These are phyloP conservation scores for Oopsacas minuta DNA, from an alignment of 37 sponge, comb jelly and placozoan species.

Conservation along the genomic window DNA sequence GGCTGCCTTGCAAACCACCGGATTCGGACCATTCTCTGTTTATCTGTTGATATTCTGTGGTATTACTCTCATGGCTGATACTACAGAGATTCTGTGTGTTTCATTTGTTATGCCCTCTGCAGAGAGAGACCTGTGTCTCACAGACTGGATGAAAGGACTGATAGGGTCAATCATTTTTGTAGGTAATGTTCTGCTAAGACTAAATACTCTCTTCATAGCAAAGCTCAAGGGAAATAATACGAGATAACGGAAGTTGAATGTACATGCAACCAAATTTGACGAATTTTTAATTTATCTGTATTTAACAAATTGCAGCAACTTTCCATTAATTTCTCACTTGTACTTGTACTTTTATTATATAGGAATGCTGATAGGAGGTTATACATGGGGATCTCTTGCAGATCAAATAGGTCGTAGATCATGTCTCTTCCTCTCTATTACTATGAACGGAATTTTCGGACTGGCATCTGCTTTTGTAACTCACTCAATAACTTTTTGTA, in stretches of 20 bases:
- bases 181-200: background rate
- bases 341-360: too few species aligned
- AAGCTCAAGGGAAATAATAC: too few species aligned
- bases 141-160: slow-evolving; percentile 28
- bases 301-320: too few species aligned
- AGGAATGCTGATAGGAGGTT: slow-evolving; percentile 86
- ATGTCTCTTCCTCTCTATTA: slow-evolving; percentile 54
- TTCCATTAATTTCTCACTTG: too few species aligned
- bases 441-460: slow-evolving; percentile 67
- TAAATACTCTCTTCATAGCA: background rate
- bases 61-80: slow-evolving; percentile 54
- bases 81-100: slow-evolving; percentile 50
- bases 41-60: slow-evolving; percentile 35
- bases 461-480: slow-evolving; percentile 59
- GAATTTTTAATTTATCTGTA: too few species aligned
- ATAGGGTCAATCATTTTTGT: slow-evolving; percentile 58
- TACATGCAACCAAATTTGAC: too few species aligned
- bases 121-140: background rate
- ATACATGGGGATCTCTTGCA: slow-evolving; percentile 70
- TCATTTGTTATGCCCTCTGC: slow-evolving; percentile 36
- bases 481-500: slow-evolving; percentile 41
- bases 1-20: slow-evolving; percentile 22
- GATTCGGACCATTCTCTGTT: slow-evolving; percentile 46
- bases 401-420: slow-evolving; percentile 60
- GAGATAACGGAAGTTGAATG: too few species aligned